Base-by-base conservation (phyloP, 2,888 invertebrate species). In the Ichneumoninae sp. region DNA sequence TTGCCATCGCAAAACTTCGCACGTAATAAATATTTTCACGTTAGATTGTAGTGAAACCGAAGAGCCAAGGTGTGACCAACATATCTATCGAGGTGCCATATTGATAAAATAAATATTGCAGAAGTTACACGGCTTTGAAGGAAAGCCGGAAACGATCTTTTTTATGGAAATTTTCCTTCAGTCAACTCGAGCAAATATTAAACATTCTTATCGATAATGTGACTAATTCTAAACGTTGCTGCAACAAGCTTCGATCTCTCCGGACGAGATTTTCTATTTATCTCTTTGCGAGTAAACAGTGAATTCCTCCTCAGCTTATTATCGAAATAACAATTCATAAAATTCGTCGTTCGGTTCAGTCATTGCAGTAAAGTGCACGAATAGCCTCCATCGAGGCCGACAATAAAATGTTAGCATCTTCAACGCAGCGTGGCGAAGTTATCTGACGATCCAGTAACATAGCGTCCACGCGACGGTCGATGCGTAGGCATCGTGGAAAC, bases 401-500 rank as follows among this genome's bases (percentile, higher is more conserved):
- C 26, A 26, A 3, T 13, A 60, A 60, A 1, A 26, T 60, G 30
- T 60, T 26, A 5, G 30, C 26, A 13, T 30, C 60, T 26, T 30
- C 60, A 40, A 36, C 13, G 26, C 30, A 33, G 10, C 60, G n/a
- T 50, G 44, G 19, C 8, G 30, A 50, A 52, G 26, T 36, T 65
- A 52, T 52, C n/a, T 33, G 50, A 4, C 22, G 40, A 47, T 33
- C 65, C 6, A 22, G 19, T 47, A 13, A 2, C 22, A 10, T 22
- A 22, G 7, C n/a, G 57, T 36, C 16, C 13, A 22, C 16, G 13
- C 60, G 30, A 60, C 30, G 30, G 5, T 65, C 36, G 19, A 30
- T 22, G 57, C 13, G 66, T 16, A 62, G 44, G 47, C 62, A 47
- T 60, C 47, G 44, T 70, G 36, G 22, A 60, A 78, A 44, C 47